Conservation (phyloP, 2,797 vertebrate genomes). For the Xenentodon cancila region DNA sequence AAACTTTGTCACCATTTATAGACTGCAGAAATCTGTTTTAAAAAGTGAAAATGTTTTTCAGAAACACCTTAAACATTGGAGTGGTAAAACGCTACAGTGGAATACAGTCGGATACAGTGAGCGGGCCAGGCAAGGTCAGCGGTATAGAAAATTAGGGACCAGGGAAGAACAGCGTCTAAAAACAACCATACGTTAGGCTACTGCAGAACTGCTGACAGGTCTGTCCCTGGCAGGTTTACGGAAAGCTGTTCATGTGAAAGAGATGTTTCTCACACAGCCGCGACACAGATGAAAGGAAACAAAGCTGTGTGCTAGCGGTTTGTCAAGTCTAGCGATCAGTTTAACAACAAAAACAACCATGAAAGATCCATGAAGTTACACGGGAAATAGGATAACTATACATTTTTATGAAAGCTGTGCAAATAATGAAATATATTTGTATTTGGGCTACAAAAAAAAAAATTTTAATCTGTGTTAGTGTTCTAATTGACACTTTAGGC, state of each 20-base stretch:
- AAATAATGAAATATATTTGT: too few species aligned
- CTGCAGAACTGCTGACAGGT: conserved; percentile 79
- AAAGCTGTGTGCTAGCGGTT: background rate
- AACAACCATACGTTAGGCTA: conserved; percentile 46
- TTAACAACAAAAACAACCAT: background rate
- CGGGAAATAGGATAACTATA: too few species aligned
- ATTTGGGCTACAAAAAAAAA: too few species aligned
- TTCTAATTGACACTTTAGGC: too few species aligned
- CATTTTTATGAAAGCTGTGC: too few species aligned
- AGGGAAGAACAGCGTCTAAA: conserved; percentile 55
- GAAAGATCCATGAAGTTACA: background rate
- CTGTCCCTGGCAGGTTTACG: conserved; percentile 66
- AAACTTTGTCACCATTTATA: too few species aligned
- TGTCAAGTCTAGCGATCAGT: background rate
- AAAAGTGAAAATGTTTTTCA: too few species aligned
- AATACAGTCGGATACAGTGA: conserved; percentile 62
- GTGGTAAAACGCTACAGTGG: conserved; percentile 24
- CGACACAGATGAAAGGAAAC: background rate
- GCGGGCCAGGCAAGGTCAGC: conserved; percentile 69
- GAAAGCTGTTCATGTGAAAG: conserved; percentile 53
- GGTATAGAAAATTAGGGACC: conserved; percentile 55
- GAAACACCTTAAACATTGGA: conserved; percentile 14
- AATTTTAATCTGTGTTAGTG: too few species aligned
- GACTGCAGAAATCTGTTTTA: too few species aligned
- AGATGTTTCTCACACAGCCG: conserved; percentile 22